These are phyloP conservation scores for Limnephilus rhombicus DNA, from an alignment of 2,888 invertebrate genomes.

Conservation along the genomic window DNA sequence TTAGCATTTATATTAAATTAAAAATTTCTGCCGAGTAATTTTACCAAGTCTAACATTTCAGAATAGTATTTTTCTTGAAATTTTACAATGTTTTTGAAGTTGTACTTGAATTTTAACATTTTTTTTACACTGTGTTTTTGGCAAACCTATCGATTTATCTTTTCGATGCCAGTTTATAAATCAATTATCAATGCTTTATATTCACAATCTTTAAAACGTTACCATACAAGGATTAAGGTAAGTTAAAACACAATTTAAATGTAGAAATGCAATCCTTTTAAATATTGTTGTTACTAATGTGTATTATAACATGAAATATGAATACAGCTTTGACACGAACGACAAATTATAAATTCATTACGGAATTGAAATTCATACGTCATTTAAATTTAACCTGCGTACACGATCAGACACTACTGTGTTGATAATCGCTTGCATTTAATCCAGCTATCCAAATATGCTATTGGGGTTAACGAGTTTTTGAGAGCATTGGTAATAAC, in stretches of 20 bases:
- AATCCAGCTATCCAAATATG: not conserved
- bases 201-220: no score
- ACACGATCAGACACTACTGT: not conserved
- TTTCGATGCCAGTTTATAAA: no score
- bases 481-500: not conserved
- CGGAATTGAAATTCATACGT: not conserved
- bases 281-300: not conserved
- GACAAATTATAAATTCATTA: not conserved
- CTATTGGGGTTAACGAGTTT: not conserved
- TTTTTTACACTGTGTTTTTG: no score
- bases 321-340: not conserved
- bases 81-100: no score
- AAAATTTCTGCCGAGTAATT: not conserved
- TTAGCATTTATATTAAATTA: not conserved
- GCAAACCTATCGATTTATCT: no score
- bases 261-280: not conserved
- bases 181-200: no score
- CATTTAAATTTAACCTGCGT: not conserved
- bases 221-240: no score
- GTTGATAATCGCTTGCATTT: not conserved
- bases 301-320: not conserved
- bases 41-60: not conserved
- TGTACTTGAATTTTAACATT: no score
- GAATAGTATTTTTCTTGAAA: no score
- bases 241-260: not conserved